These are phyloP conservation scores for Drosophila ercepeae DNA, from an alignment of 1,140 invertebrate genomes.

Conservation along the genomic window DNA sequence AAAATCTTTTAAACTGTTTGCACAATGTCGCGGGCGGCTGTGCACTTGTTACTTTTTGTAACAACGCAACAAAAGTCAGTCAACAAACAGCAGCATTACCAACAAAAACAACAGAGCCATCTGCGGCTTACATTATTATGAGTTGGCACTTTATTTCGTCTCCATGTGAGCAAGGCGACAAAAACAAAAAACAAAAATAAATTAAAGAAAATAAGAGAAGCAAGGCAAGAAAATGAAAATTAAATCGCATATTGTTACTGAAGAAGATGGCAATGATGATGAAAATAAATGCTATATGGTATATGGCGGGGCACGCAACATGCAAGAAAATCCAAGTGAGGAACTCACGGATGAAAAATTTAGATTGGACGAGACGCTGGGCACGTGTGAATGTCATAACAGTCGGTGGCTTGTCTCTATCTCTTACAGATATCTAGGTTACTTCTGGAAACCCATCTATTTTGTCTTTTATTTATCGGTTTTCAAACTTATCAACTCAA, in stretches of 20 bases:
- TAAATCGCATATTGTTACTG: conserved; percentile 51
- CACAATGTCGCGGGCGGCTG: conserved; percentile 53
- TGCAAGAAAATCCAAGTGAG: conserved; percentile 41
- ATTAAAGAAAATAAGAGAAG: conserved; percentile 11
- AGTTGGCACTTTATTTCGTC: conserved; percentile 65
- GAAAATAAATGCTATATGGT: conserved; percentile 13
- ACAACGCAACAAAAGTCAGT: conserved; percentile 54
- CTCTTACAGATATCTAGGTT: neutral
- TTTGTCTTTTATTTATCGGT: neutral
- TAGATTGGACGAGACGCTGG: conserved; percentile 22
- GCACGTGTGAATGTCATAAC: conserved; percentile 70
- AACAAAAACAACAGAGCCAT: conserved; percentile 41
- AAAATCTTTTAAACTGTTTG: conserved; percentile 43
- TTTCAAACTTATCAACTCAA: neutral
- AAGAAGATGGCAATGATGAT: conserved; percentile 27
- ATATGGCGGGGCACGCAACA: conserved; percentile 51
- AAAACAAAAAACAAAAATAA: conserved; percentile 45
- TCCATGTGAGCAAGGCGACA: conserved; percentile 60
- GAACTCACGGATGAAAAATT: conserved; percentile 37
- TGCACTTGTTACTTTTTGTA: conserved; percentile 38
- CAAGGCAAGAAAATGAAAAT: conserved; percentile 52
- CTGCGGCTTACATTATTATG: conserved; percentile 69
- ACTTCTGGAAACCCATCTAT: neutral
- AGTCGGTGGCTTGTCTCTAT: conserved; percentile 21
- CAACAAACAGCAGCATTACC: conserved; percentile 60